phyloP scores from a whole-genome alignment of 1,140 invertebrate genomes.

The Drosophila simulans region DNA sequence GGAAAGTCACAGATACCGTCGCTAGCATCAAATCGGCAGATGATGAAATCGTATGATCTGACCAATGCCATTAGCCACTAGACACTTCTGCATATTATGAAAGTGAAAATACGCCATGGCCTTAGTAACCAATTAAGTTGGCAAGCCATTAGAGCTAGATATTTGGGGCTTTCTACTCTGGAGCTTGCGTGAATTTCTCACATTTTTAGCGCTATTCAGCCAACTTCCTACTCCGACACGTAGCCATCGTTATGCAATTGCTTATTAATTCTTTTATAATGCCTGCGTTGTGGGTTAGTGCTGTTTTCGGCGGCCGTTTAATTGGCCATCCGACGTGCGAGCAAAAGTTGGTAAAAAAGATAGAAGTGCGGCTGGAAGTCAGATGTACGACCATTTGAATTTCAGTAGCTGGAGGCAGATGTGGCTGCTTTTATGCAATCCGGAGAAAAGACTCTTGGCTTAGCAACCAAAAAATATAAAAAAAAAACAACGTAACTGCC shows the following conservation, averaged over 20 bases:
- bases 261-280: constrained; percentile 71
- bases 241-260: constrained; percentile 59
- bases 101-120: constrained; percentile 26
- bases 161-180: constrained; percentile 50
- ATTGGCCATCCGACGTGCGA: constrained; percentile 63
- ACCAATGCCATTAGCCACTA: constrained; percentile 35
- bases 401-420: constrained; percentile 8
- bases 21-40: constrained; percentile 34
- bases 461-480: constrained; percentile 2
- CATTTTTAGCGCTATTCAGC: constrained; percentile 4
- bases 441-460: neutral
- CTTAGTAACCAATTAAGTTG: constrained; percentile 4
- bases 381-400: constrained; percentile 20
- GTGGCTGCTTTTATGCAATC: constrained; percentile 42
- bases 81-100: constrained; percentile 8
- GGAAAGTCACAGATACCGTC: constrained; percentile 54
- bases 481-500: neutral
- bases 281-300: constrained; percentile 32
- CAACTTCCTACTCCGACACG: constrained; percentile 57
- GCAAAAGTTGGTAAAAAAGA: neutral
- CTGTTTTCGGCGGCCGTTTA: constrained; percentile 48
- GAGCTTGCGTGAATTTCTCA: constrained; percentile 51
- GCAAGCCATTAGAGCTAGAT: constrained; percentile 5
- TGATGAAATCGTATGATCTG: neutral
- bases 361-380: constrained; percentile 19